Evolutionary conservation across 2,797 vertebrate genomes (phyloP).

Genomic region (Luscinia megarhynchos): DNA sequence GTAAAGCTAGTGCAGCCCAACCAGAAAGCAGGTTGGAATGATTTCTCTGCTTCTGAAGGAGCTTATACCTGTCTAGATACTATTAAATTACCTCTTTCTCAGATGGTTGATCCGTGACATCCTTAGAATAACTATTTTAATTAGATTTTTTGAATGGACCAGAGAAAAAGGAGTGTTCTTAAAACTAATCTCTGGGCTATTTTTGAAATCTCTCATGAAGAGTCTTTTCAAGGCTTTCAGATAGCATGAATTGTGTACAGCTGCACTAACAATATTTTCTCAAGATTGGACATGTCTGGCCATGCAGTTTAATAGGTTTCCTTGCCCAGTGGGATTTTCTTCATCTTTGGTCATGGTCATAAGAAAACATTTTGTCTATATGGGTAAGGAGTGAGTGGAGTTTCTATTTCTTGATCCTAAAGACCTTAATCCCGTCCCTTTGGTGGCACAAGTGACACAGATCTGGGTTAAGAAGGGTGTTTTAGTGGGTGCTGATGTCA

Average conservation of each 20-base stretch:
- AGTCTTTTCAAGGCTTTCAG: slow-evolving; percentile 2
- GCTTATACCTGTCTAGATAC: slow-evolving; percentile 47
- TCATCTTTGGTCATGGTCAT: neutral
- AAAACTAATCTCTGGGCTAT: slow-evolving; percentile 34
- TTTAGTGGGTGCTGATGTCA: neutral
- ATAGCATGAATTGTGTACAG: neutral
- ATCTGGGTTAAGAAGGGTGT: neutral
- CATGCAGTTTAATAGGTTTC: neutral
- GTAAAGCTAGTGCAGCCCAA: neutral
- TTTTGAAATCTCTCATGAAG: slow-evolving; percentile 8
- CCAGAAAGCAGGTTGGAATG: slow-evolving; percentile 5
- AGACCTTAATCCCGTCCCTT: neutral
- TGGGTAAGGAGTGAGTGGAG: neutral
- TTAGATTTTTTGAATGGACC: slow-evolving; percentile 35
- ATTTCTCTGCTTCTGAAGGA: slow-evolving; percentile 16
- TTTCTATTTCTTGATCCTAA: neutral
- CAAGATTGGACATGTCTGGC: neutral
- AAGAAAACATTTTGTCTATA: neutral
- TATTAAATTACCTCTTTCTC: slow-evolving; percentile 52
- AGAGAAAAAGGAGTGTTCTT: neutral
- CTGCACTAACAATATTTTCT: slow-evolving; percentile 37
- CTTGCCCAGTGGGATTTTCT: neutral
- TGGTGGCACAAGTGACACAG: neutral
- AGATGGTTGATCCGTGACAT: neutral
- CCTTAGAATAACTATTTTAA: slow-evolving; percentile 43